phyloP scores from a whole-genome alignment of 2,113 vertebrate genomes.

The Felis chaus region DNA sequence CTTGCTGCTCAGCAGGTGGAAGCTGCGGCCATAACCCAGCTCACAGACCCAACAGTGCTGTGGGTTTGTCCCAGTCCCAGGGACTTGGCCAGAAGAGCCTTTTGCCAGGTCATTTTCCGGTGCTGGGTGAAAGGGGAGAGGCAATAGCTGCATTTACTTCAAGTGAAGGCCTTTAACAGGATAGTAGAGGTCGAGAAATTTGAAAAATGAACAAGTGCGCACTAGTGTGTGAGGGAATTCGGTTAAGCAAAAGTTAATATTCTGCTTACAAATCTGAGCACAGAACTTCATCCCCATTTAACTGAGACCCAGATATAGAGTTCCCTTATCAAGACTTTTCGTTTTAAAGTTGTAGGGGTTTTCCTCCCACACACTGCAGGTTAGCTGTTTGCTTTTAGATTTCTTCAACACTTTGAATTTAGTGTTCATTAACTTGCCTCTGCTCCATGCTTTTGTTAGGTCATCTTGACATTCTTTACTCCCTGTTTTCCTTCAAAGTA shows the following conservation, averaged over 20 bases:
- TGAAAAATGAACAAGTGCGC: background rate
- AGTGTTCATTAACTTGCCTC: slow-evolving; percentile 14
- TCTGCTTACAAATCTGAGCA: background rate
- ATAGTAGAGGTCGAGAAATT: background rate
- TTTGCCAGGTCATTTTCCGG: background rate
- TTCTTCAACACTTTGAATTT: background rate
- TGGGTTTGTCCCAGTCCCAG: background rate
- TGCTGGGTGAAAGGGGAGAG: background rate
- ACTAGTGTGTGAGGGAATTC: background rate
- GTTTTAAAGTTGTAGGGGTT: background rate
- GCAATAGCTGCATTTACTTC: background rate
- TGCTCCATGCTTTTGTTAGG: background rate
- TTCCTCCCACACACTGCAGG: background rate
- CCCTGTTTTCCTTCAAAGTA: slow-evolving; percentile 26
- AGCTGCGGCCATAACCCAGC: background rate
- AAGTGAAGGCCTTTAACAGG: background rate
- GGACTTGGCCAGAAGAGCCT: background rate
- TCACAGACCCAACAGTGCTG: background rate
- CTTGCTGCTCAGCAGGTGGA: background rate
- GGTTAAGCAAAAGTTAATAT: background rate
- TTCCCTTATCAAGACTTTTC: background rate
- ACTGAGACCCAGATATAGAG: background rate
- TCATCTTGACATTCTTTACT: background rate
- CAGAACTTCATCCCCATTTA: background rate
- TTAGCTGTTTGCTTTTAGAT: background rate